Evolutionary conservation across 2,797 vertebrate species (phyloP), one percentile per base, ranked within the genome.

Genomic region (Balearica regulorum): DNA sequence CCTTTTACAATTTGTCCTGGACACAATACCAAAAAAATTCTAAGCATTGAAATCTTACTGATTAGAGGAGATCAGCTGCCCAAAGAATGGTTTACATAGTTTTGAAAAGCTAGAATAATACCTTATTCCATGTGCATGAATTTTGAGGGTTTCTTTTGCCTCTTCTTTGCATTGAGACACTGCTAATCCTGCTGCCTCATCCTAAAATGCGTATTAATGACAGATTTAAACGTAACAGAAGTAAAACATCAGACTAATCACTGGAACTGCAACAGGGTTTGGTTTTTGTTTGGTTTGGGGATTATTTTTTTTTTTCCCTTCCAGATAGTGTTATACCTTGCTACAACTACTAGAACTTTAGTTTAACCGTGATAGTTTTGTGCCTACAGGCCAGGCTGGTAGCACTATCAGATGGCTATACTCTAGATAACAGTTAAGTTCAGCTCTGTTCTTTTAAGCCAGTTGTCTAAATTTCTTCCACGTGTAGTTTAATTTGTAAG

Each of bases 41-140:
- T 62, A 65, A 76, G 14, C 41, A 55, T 13, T 60, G 49, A 54
- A 72, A 60, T 18, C 5, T 35, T 26, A 39, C 37, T 13, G 20
- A 57, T 28, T 61, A 43, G n/a, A 60, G 44, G 28, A 69, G 44
- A 31, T 46, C 3, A 83, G 41, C n/a, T 53, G 41, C 54, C 31
- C 51, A 21, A 69, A 44, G 20, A 58, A 72, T 2, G 5, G n/a
- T 20, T 80, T 77, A 17, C 5, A 11, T 1, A 3, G 8, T 39
- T 93, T 64, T 83, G 41, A 81, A 83, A 69, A 39, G 31, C 24
- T 72, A 81, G 25, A 77, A 53, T 22, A 64, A 20, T 8, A 76
- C 16, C 21, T 86, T 70, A 54, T 53, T 91, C n/a, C 26, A 29
- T 0, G 0, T 29, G 16, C 28, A 43, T 3, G 1, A 51, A 43